Percentiles rank a stretch among this genome's conserved stretches.
Conservation (phyloP, 2,113 vertebrate genomes). For the Butorides virescens region DNA sequence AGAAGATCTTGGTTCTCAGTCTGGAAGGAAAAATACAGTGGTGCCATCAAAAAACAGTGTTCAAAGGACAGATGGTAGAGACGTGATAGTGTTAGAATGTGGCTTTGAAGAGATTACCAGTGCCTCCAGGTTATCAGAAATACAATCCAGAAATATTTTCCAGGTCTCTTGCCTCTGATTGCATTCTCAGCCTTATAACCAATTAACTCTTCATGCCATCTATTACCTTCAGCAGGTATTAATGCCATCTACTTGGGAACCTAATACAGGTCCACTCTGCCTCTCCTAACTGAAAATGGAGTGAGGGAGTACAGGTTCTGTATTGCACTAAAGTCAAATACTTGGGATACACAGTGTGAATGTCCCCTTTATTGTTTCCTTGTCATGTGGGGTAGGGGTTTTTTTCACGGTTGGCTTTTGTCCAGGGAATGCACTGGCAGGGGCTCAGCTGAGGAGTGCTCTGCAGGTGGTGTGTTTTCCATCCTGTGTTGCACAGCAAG, state of each 20-base stretch:
- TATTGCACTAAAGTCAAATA: neutral
- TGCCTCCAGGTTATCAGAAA: neutral
- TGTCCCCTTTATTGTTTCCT: neutral
- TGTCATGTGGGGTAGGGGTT: accelerated
- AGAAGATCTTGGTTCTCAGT: neutral
- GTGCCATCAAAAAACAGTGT: neutral
- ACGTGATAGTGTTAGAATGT: neutral
- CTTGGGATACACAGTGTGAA: neutral
- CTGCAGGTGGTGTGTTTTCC: neutral
- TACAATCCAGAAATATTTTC: neutral
- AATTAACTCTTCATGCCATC: neutral
- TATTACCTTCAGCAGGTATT: neutral
- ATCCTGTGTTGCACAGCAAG: neutral
- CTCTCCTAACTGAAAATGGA: neutral
- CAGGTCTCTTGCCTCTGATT: neutral
- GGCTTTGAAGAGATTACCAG: neutral
- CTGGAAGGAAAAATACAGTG: neutral
- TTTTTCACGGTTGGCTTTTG: neutral
- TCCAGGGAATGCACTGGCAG: neutral
- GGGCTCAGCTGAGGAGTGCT: neutral
- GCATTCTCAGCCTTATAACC: neutral
- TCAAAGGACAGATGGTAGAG: neutral
- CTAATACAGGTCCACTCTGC: neutral
- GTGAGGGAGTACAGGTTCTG: neutral
- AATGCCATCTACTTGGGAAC: neutral